Percentiles rank a stretch among this genome's conserved stretches.
Conservation (phyloP, 2,113 vertebrate genomes). For the Thalassoma bifasciatum region DNA sequence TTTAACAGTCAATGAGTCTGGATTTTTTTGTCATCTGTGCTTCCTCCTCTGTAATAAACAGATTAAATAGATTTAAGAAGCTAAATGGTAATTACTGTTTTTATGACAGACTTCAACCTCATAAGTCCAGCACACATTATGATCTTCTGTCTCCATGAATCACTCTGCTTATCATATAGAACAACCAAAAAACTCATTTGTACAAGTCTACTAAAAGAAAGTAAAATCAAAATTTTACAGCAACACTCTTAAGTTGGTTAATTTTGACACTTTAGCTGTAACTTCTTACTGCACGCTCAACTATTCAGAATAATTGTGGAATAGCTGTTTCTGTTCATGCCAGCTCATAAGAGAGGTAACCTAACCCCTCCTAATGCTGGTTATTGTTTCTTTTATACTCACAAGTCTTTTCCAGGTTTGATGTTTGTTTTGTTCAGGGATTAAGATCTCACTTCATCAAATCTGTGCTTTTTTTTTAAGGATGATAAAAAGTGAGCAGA, state of each 20-base stretch:
- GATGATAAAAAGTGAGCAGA: neutral
- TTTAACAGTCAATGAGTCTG: neutral
- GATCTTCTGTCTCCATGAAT: neutral
- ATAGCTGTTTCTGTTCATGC: neutral
- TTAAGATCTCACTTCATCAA: neutral
- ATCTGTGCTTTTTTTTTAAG: neutral
- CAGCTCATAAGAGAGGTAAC: neutral
- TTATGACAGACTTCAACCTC: neutral
- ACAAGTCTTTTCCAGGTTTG: neutral
- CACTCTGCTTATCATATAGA: neutral
- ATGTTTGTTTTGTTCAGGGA: neutral
- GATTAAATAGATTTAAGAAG: neutral
- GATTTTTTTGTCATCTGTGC: neutral
- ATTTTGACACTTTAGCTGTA: neutral
- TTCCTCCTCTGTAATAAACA: neutral
- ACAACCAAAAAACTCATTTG: neutral
- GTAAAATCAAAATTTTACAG: neutral
- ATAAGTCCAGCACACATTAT: too few relatives aligned
- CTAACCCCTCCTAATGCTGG: neutral
- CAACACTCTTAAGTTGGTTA: neutral
- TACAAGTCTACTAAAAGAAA: too few relatives aligned
- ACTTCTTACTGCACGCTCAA: neutral
- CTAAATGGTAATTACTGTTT: neutral
- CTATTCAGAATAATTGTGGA: neutral
- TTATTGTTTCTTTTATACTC: neutral